Evolutionary conservation across 2,797 vertebrate species (phyloP).

Genomic region (Malacoraja senta): DNA sequence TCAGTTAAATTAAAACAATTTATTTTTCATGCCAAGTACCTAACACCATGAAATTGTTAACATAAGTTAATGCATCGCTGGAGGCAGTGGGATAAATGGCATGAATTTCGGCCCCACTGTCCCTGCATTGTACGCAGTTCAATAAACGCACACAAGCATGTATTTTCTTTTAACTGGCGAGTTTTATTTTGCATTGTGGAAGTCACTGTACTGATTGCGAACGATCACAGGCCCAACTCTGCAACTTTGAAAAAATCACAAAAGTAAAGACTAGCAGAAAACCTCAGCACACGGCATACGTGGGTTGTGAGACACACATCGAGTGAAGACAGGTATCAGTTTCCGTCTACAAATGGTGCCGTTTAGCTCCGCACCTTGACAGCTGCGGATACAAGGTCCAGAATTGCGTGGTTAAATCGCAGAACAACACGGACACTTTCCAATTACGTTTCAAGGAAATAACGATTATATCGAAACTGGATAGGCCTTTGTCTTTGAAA

Average conservation of each 20-base stretch:
- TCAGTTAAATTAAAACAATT: background rate
- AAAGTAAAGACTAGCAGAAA: conserved; percentile 19
- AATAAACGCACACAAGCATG: conserved; percentile 5
- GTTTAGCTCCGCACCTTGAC: background rate
- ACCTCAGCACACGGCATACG: conserved; percentile 9
- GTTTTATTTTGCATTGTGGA: background rate
- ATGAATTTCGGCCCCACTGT: background rate
- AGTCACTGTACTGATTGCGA: background rate
- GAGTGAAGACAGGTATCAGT: background rate
- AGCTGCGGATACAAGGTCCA: background rate
- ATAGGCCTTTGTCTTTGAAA: background rate
- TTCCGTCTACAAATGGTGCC: background rate
- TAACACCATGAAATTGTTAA: background rate
- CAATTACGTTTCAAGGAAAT: background rate
- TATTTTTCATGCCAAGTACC: background rate
- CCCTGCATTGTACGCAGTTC: background rate
- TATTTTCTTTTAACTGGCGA: background rate
- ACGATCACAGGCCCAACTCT: conserved; percentile 33
- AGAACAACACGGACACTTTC: conserved; percentile 5
- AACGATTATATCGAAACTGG: background rate
- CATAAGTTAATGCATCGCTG: background rate
- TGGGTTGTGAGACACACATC: conserved; percentile 1
- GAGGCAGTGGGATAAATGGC: background rate
- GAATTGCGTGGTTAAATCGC: background rate
- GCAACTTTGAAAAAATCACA: conserved; percentile 14